phyloP scores from a whole-genome alignment of 2,888 invertebrate species.

The Nematopogon swammerdamellus region DNA sequence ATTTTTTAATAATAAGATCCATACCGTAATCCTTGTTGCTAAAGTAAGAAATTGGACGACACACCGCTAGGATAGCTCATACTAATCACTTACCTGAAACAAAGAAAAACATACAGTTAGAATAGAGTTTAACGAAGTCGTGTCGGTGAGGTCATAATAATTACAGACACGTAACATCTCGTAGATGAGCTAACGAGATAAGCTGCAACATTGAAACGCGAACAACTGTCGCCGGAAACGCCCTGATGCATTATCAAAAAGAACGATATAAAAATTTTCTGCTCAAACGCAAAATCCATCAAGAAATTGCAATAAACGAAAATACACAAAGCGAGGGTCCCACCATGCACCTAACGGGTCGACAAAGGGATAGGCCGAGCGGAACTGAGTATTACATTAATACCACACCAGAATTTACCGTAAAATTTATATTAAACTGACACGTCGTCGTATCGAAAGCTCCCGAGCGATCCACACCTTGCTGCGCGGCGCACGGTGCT shows the following conservation, averaged over 20 bases:
- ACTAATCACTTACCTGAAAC: not conserved
- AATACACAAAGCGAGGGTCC: no score
- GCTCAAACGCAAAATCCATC: not conserved
- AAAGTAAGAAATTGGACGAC: no score
- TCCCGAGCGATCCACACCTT: conserved; percentile 31
- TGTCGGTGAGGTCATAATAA: not conserved
- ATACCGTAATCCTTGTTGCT: no score
- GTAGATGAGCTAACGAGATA: not conserved
- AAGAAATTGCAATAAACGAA: not conserved
- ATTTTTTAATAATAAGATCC: no score
- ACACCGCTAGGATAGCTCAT: no score
- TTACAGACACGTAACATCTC: not conserved
- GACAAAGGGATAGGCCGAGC: not conserved
- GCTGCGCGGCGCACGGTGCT: conserved; percentile 17
- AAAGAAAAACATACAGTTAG: not conserved
- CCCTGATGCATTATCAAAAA: not conserved
- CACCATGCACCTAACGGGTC: not conserved
- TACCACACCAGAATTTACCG: not conserved
- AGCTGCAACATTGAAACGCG: not conserved
- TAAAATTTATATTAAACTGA: not conserved
- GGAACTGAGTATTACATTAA: not conserved
- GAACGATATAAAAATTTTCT: not conserved
- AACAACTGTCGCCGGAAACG: not conserved
- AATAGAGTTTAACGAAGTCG: no score
- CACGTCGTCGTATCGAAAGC: not conserved